These are phyloP conservation scores for Aplochiton taeniatus DNA, from an alignment of 2,797 vertebrate species.

Conservation along the genomic window DNA sequence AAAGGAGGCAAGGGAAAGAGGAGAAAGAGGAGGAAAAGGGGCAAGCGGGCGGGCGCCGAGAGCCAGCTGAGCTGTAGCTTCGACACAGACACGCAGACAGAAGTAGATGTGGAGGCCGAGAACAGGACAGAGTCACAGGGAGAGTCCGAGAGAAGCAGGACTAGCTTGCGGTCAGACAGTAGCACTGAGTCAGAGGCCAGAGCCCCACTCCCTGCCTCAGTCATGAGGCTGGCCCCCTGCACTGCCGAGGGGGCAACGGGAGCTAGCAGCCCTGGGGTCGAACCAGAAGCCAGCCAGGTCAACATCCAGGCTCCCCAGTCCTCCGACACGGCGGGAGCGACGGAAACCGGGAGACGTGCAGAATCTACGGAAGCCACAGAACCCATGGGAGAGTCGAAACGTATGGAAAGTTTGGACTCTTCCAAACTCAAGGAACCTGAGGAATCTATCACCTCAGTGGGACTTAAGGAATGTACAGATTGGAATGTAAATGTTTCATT, in stretches of 20 bases:
- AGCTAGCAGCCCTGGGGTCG: too few species aligned
- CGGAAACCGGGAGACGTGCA: too few species aligned
- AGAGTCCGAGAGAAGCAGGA: constrained; percentile 18
- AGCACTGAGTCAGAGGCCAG: constrained; percentile 24
- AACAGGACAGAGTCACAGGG: neutral
- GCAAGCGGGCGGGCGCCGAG: constrained; percentile 38
- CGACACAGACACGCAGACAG: constrained; percentile 17
- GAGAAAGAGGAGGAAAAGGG: constrained; percentile 37
- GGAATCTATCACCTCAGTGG: constrained; percentile 11
- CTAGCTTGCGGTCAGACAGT: constrained; percentile 14
- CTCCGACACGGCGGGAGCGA: neutral
- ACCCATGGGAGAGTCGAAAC: constrained; percentile 7
- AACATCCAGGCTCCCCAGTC: neutral
- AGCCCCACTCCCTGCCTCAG: constrained; percentile 33
- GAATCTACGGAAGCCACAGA: neutral
- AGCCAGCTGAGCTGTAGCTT: constrained; percentile 50
- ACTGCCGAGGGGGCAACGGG: constrained; percentile 21
- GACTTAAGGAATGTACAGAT: neutral
- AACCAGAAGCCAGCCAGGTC: too few species aligned
- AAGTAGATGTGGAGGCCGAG: neutral
- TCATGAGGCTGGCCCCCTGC: constrained; percentile 45
- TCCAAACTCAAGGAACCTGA: neutral
- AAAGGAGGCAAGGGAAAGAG: constrained; percentile 20
- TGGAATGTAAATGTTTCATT: neutral
- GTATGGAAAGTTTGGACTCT: neutral